Base-by-base conservation (phyloP, 2,888 invertebrate genomes). In the Cantharis lateralis region DNA sequence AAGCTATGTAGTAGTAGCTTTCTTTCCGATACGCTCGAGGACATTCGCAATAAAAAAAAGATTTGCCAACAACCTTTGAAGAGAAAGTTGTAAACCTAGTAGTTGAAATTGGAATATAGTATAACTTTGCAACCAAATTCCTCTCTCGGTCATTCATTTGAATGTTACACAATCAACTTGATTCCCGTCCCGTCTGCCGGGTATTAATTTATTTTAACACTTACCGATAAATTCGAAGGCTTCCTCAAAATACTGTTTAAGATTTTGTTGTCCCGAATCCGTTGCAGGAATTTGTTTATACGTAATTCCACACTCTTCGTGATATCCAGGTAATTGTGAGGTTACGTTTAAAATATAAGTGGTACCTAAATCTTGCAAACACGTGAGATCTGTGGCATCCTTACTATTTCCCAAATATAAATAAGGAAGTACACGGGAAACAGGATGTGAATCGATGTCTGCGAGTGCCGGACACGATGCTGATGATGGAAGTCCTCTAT, bases 211-310 rank as follows among this genome's bases (percentile, higher is more conserved):
- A n/a, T n/a, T 48, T n/a, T n/a, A n/a, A n/a, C 48, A 81, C 93
- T 93, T 89, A 95, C 95, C 95, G 84, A 96, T 96, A 88, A 95
- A 96, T 85, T 94, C 93, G 88, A 93, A 95, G 83, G 96, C 95
- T 88, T 95, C 95, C 86, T 95, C 94, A 89, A 96, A 96, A 91
- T 95, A 95, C 90, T 95, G 95, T 85, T 94, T 94, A 78, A 96
- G 92, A 89, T 96, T 96, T 88, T 96, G 95, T 85, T 94, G 94
- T 70, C 94, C 93, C 80, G 94, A 95, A 90, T 96, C 96, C 79
- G 93, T 91, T 82, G 95, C 96, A 76, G 95, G 95, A 87, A 96
- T 92, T 86, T 95, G 93, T 88, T 93, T 93, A 88, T 95, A 95
- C 78, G 90, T 90, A 84, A 92, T 91, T 78, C 92, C 93, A 81